Evolutionary conservation across 2,113 vertebrate genomes (phyloP).

Genomic region (Silurus glanis): DNA sequence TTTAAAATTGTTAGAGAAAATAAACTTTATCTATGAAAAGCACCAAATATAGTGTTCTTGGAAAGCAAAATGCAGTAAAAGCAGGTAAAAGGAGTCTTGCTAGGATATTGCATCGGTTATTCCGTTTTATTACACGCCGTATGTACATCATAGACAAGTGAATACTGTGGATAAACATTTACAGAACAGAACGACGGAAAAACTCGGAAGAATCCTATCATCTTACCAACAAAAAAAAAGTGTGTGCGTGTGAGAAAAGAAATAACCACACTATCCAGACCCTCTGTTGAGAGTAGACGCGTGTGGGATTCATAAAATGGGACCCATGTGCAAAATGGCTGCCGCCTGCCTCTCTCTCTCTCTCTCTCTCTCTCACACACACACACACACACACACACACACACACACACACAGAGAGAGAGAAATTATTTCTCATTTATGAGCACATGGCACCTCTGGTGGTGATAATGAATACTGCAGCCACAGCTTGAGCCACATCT

Average conservation of each 20-base stretch:
- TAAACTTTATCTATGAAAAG: not conserved
- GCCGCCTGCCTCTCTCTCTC: conserved; percentile 61
- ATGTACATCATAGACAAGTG: not conserved
- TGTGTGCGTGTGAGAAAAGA: not conserved
- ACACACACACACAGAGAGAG: conserved; percentile 45
- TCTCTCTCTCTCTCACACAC: conserved; percentile 1
- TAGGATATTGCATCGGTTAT: not conserved
- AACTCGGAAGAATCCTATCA: not conserved
- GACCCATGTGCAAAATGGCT: conserved; percentile 77
- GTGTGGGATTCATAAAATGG: conserved; percentile 75
- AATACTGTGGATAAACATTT: conserved; percentile 15
- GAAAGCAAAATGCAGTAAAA: not conserved
- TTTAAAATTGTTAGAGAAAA: not conserved
- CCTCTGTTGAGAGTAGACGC: not conserved
- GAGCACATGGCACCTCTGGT: conserved; percentile 67
- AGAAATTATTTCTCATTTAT: conserved; percentile 61
- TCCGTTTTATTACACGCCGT: not conserved
- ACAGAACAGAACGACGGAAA: conserved; percentile 51
- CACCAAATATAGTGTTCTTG: not conserved
- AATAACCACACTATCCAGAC: not conserved
- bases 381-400: not conserved
- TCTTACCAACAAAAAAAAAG: not conserved
- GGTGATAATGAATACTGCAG: conserved; percentile 50
- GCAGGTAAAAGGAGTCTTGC: not conserved
- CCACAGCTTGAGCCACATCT: conserved; percentile 21